Evolutionary conservation across 2,113 vertebrate species (phyloP).

Genomic region (Ivindomyrus marchei): DNA sequence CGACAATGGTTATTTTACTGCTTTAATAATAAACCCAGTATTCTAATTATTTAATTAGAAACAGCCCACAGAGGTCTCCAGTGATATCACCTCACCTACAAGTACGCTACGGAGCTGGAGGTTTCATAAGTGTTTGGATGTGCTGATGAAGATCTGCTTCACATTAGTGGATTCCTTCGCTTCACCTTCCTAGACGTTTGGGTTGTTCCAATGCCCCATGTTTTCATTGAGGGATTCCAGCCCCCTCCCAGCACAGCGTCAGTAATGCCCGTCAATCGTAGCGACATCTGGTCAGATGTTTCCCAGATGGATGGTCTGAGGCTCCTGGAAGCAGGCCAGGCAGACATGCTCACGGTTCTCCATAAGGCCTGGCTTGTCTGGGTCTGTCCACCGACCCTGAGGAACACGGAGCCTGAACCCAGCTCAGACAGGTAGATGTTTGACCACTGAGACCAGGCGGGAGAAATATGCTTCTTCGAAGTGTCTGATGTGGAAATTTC

Average conservation of each 20-base stretch:
- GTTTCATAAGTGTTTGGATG: background rate
- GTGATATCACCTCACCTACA: background rate
- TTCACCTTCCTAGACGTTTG: background rate
- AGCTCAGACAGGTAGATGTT: background rate
- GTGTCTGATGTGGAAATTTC: conserved; percentile 8
- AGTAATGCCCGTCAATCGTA: background rate
- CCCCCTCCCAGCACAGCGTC: background rate
- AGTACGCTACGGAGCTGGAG: background rate
- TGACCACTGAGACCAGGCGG: background rate
- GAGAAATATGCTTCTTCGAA: background rate
- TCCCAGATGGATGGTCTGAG: background rate
- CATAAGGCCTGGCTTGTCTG: background rate
- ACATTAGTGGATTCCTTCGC: background rate
- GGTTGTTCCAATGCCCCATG: background rate
- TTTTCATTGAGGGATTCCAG: background rate
- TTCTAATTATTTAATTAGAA: background rate
- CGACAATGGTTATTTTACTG: background rate
- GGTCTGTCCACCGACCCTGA: background rate
- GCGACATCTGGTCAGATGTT: background rate
- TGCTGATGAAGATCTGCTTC: background rate
- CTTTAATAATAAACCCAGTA: background rate
- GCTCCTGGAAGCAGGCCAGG: background rate
- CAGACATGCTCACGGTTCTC: background rate
- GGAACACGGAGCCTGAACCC: background rate
- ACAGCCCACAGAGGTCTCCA: background rate